These are phyloP conservation scores for Gastracanthus pulcherrimus DNA, from an alignment of 2,888 invertebrate species.

Conservation along the genomic window DNA sequence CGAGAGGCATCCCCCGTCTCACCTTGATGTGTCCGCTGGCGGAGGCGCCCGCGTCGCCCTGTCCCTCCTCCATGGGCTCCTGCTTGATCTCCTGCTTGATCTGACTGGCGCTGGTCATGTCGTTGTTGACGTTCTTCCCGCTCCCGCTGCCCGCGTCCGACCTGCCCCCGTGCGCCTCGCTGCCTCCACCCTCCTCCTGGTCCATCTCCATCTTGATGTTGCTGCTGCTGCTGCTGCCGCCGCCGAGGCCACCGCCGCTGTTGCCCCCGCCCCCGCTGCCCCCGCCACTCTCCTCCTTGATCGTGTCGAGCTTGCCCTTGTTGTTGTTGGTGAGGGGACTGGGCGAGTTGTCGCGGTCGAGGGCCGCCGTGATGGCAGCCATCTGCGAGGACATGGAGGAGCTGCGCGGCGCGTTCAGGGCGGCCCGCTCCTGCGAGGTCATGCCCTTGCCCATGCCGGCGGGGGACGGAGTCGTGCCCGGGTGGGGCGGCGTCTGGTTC, in stretches of 20 bases:
- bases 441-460: slow-evolving; percentile 80
- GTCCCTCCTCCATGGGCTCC: slow-evolving; percentile 80
- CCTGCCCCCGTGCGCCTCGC: no score
- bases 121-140: slow-evolving; percentile 81
- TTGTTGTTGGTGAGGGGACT: slow-evolving; percentile 80
- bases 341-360: slow-evolving; percentile 83
- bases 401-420: slow-evolving; percentile 77
- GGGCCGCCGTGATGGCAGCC: slow-evolving; percentile 85
- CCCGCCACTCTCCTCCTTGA: slow-evolving; percentile 83
- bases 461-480: slow-evolving; percentile 75
- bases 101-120: slow-evolving; percentile 70
- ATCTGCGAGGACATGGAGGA: slow-evolving; percentile 85
- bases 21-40: slow-evolving; percentile 48
- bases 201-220: slow-evolving; percentile 81
- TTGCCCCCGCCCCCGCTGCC: no score
- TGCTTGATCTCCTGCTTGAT: slow-evolving; percentile 81
- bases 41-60: slow-evolving; percentile 68
- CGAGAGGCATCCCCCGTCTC: no score
- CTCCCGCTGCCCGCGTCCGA: slow-evolving; percentile 78
- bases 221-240: no score
- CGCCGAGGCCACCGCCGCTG: no score
- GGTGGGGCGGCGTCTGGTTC: slow-evolving; percentile 78
- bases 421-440: slow-evolving; percentile 80
- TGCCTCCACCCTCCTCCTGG: slow-evolving; percentile 79
- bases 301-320: slow-evolving; percentile 83